phyloP scores from a whole-genome alignment of 37 sponge, comb jelly and placozoan genomes.

The Aplysina aerophoba region DNA sequence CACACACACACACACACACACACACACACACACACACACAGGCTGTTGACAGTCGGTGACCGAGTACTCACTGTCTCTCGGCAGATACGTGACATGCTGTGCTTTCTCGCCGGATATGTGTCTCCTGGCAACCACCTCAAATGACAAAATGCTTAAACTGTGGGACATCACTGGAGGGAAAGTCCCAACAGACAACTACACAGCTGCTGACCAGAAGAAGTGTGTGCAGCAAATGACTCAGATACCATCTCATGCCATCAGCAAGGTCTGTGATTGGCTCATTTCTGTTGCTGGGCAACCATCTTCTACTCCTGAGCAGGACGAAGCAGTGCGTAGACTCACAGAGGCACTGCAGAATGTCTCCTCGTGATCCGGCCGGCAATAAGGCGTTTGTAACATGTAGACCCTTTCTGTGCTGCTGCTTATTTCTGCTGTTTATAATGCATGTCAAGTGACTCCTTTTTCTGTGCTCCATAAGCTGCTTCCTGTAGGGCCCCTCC shows the following conservation, averaged over 20 bases:
- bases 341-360: no score
- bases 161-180: constrained; percentile 43
- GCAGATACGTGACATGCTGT: constrained; percentile 68
- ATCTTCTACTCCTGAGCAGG: neutral
- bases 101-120: constrained; percentile 60
- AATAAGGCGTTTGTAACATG: no score
- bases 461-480: no score
- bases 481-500: no score
- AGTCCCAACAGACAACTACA: neutral
- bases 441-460: no score
- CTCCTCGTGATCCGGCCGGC: no score
- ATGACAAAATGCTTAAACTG: constrained; percentile 57
- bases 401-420: no score
- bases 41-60: neutral
- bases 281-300: constrained; percentile 41
- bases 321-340: neutral
- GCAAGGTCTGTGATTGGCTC: constrained; percentile 49
- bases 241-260: constrained; percentile 21
- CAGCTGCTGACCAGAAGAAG: neutral
- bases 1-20: neutral
- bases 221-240: neutral
- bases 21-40: constrained; percentile 5
- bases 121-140: constrained; percentile 63
- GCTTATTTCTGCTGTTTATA: no score
- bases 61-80: neutral